A percentile compares a stretch with the other conserved stretches of the same genome.
These are phyloP conservation scores for Cryptocheilus praepositus DNA, from an alignment of 2,888 invertebrate genomes.

Conservation along the genomic window DNA sequence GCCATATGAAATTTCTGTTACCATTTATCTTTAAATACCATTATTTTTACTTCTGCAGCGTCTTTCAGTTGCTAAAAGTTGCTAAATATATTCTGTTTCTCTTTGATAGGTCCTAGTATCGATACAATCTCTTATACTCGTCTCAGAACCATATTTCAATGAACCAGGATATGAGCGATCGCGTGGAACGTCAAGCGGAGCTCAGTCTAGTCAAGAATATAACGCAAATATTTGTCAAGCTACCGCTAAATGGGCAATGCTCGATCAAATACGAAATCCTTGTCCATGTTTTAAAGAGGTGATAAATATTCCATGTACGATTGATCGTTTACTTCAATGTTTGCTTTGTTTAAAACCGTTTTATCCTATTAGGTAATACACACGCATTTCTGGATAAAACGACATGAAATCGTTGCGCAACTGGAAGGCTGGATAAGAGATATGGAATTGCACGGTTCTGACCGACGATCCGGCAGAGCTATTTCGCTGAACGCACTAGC, in stretches of 20 bases:
- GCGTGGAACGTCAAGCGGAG: conserved; percentile 91
- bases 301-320: conserved; percentile 25
- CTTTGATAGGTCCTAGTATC: conserved; percentile 87
- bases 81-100: background rate
- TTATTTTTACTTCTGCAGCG: too few species aligned
- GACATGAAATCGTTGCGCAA: conserved; percentile 91
- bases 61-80: too few species aligned
- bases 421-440: conserved; percentile 94
- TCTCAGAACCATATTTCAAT: conserved; percentile 95
- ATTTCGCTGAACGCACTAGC: conserved; percentile 85
- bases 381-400: conserved; percentile 95
- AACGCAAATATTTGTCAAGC: conserved; percentile 97
- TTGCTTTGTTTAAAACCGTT: too few species aligned
- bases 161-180: conserved; percentile 96
- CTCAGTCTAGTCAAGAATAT: conserved; percentile 93
- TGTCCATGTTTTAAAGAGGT: conserved; percentile 94
- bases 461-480: conserved; percentile 86
- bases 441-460: conserved; percentile 85
- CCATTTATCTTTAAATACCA: background rate
- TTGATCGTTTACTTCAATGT: too few species aligned
- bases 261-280: conserved; percentile 93
- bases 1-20: too few species aligned
- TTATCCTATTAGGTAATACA: conserved; percentile 86
- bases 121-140: conserved; percentile 93
- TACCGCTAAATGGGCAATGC: conserved; percentile 96